Percentiles rank a stretch among this genome's conserved stretches.
Evolutionary conservation across 2,797 vertebrate genomes (phyloP).

Genomic region (Spheniscus humboldti): DNA sequence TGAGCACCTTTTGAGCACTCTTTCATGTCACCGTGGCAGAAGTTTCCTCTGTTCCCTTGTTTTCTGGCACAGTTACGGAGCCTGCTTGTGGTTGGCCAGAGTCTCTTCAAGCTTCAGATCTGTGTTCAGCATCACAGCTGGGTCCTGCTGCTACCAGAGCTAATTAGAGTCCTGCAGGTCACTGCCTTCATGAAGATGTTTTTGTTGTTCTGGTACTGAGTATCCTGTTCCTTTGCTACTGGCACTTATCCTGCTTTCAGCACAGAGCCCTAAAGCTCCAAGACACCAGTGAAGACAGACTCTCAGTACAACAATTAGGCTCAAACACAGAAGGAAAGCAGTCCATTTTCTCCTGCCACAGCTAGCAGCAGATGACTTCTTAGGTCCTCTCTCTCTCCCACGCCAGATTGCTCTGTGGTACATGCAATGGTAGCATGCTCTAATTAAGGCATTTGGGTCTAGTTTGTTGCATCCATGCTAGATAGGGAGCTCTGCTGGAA

Average conservation of each 20-base stretch:
- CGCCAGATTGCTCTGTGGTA: not conserved
- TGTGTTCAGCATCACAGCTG: constrained; percentile 49
- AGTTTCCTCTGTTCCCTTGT: constrained; percentile 15
- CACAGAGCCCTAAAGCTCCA: not conserved
- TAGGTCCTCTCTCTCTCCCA: not conserved
- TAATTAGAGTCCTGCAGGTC: constrained; percentile 53
- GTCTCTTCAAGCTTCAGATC: constrained; percentile 38
- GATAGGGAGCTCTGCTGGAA: not conserved
- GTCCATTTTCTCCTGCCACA: not conserved
- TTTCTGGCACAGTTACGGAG: constrained; percentile 21
- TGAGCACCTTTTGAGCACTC: not conserved
- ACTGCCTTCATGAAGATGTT: constrained; percentile 10
- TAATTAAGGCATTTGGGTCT: not conserved
- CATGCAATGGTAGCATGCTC: not conserved
- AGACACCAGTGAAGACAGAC: not conserved
- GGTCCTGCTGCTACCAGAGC: constrained; percentile 35
- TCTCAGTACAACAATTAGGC: not conserved
- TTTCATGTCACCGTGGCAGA: constrained; percentile 25
- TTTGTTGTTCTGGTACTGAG: constrained; percentile 20
- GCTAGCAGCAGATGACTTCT: not conserved
- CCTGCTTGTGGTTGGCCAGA: constrained; percentile 17
- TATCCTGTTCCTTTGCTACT: not conserved
- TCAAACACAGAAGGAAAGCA: not conserved
- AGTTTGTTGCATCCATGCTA: not conserved
- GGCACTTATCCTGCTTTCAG: constrained; percentile 2